Base-by-base conservation (phyloP, 2,888 invertebrate species). In the Folsomia manolachei region DNA sequence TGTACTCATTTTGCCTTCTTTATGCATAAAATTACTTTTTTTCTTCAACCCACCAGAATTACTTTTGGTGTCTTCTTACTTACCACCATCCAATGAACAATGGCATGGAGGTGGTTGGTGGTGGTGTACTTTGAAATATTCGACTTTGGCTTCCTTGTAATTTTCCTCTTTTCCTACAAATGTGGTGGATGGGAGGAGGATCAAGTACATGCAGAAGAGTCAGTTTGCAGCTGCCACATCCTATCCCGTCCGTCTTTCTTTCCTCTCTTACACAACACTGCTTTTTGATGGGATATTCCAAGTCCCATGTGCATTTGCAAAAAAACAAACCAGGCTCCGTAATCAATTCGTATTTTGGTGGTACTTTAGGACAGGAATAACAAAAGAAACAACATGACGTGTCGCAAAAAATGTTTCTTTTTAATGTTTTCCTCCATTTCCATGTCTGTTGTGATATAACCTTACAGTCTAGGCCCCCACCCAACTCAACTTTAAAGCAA, bases 11-110 rank as follows among this genome's bases (percentile, higher is more conserved):
- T 62, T n/a, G n/a, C 23, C 65, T 51, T 39, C 27, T 23, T 24
- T 66, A 66, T 66, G 65, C 65, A 66, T 66, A 66, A 66, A 66
- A 66, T 66, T 66, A 66, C 65, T 51, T 66, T 52, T 63, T 63
- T 63, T 64, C 51, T 52, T 51, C n/a, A 66, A 51, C 65, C 52
- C 65, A 18, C 21, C 24, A 51, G 65, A 66, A 66, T 52, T 52
- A 52, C 65, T 66, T 66, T 24, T 66, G 65, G 65, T 66, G 64
- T 9, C 62, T 62, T 7, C 27, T 64, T 2, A 39, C 39, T 9
- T 9, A 39, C 14, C 4, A 27, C 27, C 27, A 27, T 11, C 18
- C 1, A 11, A 18, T 63, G 27, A 23, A 64, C 26, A 64, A 64
- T 64, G 27, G 27, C 27, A 19, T 64, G n/a, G n/a, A 64, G 27